Evolutionary conservation across 2,113 vertebrate genomes (phyloP).

Genomic region (Oenanthe melanoleuca): DNA sequence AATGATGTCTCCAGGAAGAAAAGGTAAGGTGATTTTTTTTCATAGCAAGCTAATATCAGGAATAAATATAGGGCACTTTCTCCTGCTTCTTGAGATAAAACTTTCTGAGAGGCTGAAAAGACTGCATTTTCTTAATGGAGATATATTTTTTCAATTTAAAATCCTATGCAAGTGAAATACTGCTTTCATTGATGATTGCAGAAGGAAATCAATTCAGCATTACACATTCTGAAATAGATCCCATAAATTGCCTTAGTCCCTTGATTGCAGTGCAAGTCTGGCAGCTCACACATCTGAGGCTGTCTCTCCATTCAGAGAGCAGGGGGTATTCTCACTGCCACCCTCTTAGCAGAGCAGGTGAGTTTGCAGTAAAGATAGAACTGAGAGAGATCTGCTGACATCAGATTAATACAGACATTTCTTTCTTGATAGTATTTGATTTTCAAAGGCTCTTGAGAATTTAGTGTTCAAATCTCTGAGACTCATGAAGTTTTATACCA

Average conservation of each 20-base stretch:
- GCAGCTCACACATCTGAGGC: background rate
- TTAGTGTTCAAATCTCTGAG: background rate
- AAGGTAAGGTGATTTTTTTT: background rate
- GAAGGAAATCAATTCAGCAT: slow-evolving; percentile 19
- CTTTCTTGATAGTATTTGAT: slow-evolving; percentile 12
- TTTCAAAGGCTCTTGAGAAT: slow-evolving; percentile 10
- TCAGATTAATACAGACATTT: slow-evolving; percentile 5
- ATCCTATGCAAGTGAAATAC: background rate
- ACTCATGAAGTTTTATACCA: background rate
- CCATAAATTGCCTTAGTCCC: background rate
- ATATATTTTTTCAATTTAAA: slow-evolving; percentile 43
- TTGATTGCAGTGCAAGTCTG: background rate
- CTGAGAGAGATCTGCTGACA: background rate
- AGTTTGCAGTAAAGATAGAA: background rate
- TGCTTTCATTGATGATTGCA: background rate
- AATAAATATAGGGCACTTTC: background rate
- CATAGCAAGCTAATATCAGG: background rate
- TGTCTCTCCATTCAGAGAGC: background rate
- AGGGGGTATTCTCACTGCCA: background rate
- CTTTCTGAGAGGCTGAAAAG: background rate
- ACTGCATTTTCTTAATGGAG: background rate
- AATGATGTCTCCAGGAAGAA: background rate
- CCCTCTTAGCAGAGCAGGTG: background rate
- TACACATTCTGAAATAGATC: background rate
- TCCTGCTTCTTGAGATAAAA: background rate